Evolutionary conservation across 2,888 invertebrate species (phyloP), one percentile per base, ranked within the genome.

Genomic region (Hemaris fuciformis): DNA sequence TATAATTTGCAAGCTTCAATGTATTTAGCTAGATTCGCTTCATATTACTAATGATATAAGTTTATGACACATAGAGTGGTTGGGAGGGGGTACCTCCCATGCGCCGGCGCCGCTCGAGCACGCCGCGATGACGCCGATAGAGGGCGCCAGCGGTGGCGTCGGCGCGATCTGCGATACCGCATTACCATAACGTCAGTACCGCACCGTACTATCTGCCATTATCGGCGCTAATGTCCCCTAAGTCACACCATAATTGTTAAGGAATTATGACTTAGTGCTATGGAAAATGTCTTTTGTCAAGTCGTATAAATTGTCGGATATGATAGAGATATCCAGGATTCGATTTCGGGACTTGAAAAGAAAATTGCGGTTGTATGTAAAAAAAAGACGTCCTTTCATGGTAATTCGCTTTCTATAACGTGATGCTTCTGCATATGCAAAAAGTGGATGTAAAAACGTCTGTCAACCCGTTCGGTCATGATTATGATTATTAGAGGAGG

Each of bases 161-260:
- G 83, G 79, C 79, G 77, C 84, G 88, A 89, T 88, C 81, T 79
- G 77, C 83, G 85, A 87, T 87, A 87, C 76, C 71, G 74, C 80
- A 91, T 91, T 91, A 88, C 84, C 89, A 91, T 90, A 87, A 80
- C 74, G 80, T 82, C 81, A 82, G 80, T 80, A 76, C 81, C 76
- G 76, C 72, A 74, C 66, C 69, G 64, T 46, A 53, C 57, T 76
- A 75, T 77, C 53, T 78, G 72, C 75, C 79, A 80, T 84, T 82
- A 84, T n/a, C n/a, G n/a, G n/a, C 79, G 38, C 79, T 79, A 74
- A 75, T 79, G 76, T 18, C 23, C 20, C 27, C 22, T 34, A 45
- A 45, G 34, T 34, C 23, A 48, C 15, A 48, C 48, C 43, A 45
- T 38, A 38, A 48, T 15, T 34, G n/a, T 8, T 43, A 15, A 48